Evolutionary conservation across 92 coral and sea anemone species (phyloP).

Genomic region (Epizoanthus scotinus): DNA sequence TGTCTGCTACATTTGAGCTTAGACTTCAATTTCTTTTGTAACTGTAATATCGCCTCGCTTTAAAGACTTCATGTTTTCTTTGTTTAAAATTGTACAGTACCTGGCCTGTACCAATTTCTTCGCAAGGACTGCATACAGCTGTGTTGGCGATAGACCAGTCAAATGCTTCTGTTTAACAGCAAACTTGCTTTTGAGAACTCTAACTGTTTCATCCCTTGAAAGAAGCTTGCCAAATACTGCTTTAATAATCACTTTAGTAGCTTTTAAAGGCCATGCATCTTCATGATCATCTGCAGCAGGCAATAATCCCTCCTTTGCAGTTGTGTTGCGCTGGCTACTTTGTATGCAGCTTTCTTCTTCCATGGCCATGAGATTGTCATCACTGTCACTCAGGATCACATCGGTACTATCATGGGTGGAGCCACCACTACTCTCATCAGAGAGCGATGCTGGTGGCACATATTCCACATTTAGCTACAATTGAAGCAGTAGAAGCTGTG

Average conservation of each 20-base stretch:
- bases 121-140: slow-evolving; percentile 33
- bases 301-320: too few relatives aligned
- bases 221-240: slow-evolving; percentile 26
- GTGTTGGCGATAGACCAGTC: background rate
- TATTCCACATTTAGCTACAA: slow-evolving; percentile 11
- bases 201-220: slow-evolving; percentile 20
- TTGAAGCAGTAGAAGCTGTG: slow-evolving; percentile 14
- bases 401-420: slow-evolving; percentile 10
- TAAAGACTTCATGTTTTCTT: slow-evolving; percentile 20
- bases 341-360: too few relatives aligned
- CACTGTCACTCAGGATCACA: slow-evolving; percentile 8
- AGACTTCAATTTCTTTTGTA: slow-evolving; percentile 29
- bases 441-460: background rate
- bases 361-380: background rate
- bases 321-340: too few relatives aligned
- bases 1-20: slow-evolving; percentile 1
- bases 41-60: slow-evolving; percentile 18
- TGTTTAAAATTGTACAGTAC: slow-evolving; percentile 23
- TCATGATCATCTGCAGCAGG: too few relatives aligned
- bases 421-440: slow-evolving; percentile 4
- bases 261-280: too few relatives aligned
- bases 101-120: slow-evolving; percentile 14
- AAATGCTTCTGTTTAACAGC: slow-evolving; percentile 17
- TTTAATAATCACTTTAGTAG: slow-evolving; percentile 14
- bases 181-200: slow-evolving; percentile 8